Conservation (phyloP, 2,113 vertebrate species). For the Syrrhaptes paradoxus region DNA sequence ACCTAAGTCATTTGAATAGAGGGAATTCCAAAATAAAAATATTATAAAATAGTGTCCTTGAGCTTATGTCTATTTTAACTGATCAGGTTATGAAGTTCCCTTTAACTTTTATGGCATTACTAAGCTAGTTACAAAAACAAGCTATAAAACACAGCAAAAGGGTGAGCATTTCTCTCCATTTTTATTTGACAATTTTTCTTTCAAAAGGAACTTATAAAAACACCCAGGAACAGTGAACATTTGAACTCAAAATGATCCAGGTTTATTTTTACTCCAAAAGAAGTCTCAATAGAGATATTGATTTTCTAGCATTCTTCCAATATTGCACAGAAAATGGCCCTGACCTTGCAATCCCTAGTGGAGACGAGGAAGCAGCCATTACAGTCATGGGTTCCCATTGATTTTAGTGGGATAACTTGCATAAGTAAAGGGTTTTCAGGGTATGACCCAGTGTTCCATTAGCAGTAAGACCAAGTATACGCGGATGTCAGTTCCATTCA, state of each 20-base stretch:
- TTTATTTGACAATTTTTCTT: constrained; percentile 74
- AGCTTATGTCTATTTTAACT: constrained; percentile 44
- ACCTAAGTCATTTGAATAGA: constrained; percentile 10
- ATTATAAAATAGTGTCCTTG: constrained; percentile 18
- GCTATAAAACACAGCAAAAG: constrained; percentile 53
- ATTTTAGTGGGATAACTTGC: constrained; percentile 62
- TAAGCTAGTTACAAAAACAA: constrained; percentile 68
- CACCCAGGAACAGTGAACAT: constrained; percentile 73
- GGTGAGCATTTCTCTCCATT: constrained; percentile 68
- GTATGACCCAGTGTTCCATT: background rate
- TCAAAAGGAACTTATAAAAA: constrained; percentile 75
- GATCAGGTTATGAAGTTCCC: constrained; percentile 31
- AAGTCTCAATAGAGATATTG: constrained; percentile 64
- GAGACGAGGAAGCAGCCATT: constrained; percentile 64
- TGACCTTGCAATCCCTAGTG: constrained; percentile 59
- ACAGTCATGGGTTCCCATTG: constrained; percentile 26
- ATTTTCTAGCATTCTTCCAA: constrained; percentile 73
- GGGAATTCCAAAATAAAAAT: constrained; percentile 34
- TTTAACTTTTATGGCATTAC: constrained; percentile 67
- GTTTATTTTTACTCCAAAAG: constrained; percentile 63
- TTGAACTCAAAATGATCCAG: constrained; percentile 75
- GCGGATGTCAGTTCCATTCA: background rate
- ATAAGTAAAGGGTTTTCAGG: constrained; percentile 34
- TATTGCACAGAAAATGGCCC: constrained; percentile 61
- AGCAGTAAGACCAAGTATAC: background rate